These are phyloP conservation scores for Mesitornis unicolor DNA, from an alignment of 2,113 vertebrate species.

Conservation along the genomic window DNA sequence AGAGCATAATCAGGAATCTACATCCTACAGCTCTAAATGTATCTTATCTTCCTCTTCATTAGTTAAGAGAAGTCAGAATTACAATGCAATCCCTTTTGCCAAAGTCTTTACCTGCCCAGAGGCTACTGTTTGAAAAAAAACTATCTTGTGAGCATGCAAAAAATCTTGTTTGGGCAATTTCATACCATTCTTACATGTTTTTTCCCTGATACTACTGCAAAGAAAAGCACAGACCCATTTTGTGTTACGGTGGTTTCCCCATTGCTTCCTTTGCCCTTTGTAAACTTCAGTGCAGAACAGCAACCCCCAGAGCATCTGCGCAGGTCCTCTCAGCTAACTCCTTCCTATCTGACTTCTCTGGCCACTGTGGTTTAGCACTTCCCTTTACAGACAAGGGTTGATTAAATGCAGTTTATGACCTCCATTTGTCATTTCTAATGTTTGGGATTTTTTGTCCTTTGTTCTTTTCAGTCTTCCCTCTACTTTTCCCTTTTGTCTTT, in stretches of 20 bases:
- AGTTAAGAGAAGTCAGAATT: conserved; percentile 2
- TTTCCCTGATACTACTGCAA: neutral
- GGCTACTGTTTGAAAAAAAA: neutral
- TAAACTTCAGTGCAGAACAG: neutral
- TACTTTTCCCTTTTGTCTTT: neutral
- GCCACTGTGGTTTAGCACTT: neutral
- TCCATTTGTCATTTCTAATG: neutral
- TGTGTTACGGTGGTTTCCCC: neutral
- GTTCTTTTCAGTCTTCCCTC: neutral
- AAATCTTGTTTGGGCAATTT: conserved; percentile 5
- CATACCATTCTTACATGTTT: neutral
- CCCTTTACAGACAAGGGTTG: neutral
- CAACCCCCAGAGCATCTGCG: neutral
- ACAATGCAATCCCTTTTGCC: neutral
- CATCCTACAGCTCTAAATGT: neutral
- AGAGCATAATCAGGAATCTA: neutral
- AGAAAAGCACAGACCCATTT: neutral
- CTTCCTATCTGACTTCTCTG: neutral
- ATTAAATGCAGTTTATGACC: neutral
- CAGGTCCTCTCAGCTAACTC: neutral
- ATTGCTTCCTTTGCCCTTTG: neutral
- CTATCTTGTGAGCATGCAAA: neutral
- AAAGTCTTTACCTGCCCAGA: neutral
- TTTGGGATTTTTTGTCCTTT: neutral
- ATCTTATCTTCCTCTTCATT: neutral